Evolutionary conservation across 2,888 invertebrate species (phyloP), one percentile per base, ranked within the genome.

Genomic region (Neria commutata): DNA sequence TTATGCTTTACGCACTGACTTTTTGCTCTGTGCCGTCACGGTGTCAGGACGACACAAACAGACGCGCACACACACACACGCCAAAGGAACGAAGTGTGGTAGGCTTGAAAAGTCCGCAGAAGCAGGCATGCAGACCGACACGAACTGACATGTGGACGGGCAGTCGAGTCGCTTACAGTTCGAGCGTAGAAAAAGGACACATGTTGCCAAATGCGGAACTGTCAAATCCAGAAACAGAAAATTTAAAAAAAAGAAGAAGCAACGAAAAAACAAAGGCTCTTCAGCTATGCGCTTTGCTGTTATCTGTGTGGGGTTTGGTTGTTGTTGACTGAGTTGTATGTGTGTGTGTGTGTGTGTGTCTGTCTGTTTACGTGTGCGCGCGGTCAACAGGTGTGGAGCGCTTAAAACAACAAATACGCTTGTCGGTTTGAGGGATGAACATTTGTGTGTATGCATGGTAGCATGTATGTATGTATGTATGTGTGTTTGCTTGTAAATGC

Each of bases 201-300:
- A 52, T 37, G 52, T 52, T 37, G 52, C 52, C 21, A 40, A 37
- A 40, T 42, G 52, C 42, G 52, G 52, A 52, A 52, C 52, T 52
- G 52, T 24, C 19, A 52, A 52, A 52, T 37, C 40, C 37, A 16
- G n/a, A 42, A 42, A 37, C 6, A 37, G 4, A 37, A 37, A 37
- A n/a, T n/a, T 14, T 8, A 37, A 4, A 37, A 37, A 37, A 37
- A 37, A 8, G 23, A 49, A 29, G 23, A 49, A 29, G 29, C 48
- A 23, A 26, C 19, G 37, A 34, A 51, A 37, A 10, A 23, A 17
- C 21, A 45, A 19, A 45, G 19, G 11, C 19, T 45, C 3, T 17
- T 16, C n/a, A n/a, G 40, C 40, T 16, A 5, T 48, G 14, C 11
- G 33, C 19, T 21, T 14, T 49, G 49, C 49, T 19, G 17, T 11